Evolutionary conservation across 2,113 vertebrate species (phyloP).

Genomic region (Hyperoodon ampullatus): DNA sequence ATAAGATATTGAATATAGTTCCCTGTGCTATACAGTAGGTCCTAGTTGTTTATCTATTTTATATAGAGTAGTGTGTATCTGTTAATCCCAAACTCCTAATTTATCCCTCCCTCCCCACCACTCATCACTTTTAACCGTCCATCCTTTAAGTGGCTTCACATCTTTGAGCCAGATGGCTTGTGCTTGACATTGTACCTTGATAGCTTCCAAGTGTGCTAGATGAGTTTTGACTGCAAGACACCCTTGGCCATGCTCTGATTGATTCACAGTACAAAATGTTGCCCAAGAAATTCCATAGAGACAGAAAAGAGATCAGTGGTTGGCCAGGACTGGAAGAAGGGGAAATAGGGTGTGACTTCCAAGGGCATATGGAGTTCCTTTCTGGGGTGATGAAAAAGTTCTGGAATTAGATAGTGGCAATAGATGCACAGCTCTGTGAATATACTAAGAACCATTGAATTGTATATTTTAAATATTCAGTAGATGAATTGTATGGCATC

Average conservation of each 20-base stretch:
- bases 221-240: conserved; percentile 40
- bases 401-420: neutral
- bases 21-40: too few species aligned
- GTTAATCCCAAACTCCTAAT: neutral
- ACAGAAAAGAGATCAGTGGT: neutral
- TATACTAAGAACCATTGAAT: neutral
- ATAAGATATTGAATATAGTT: neutral
- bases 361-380: neutral
- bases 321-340: neutral
- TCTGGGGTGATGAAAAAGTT: neutral
- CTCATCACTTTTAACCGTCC: neutral
- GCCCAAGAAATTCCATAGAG: neutral
- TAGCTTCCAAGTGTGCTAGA: neutral
- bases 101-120: neutral
- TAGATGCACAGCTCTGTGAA: neutral
- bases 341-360: neutral
- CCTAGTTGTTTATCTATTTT: too few species aligned
- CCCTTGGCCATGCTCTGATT: neutral
- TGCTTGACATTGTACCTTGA: neutral
- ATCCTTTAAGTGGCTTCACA: conserved; percentile 38
- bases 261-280: conserved; percentile 9
- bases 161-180: conserved; percentile 43
- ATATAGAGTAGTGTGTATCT: neutral
- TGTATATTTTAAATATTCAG: neutral
- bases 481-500: neutral